Conservation (phyloP, 2,888 invertebrate genomes). For the Phalera bucephala region DNA sequence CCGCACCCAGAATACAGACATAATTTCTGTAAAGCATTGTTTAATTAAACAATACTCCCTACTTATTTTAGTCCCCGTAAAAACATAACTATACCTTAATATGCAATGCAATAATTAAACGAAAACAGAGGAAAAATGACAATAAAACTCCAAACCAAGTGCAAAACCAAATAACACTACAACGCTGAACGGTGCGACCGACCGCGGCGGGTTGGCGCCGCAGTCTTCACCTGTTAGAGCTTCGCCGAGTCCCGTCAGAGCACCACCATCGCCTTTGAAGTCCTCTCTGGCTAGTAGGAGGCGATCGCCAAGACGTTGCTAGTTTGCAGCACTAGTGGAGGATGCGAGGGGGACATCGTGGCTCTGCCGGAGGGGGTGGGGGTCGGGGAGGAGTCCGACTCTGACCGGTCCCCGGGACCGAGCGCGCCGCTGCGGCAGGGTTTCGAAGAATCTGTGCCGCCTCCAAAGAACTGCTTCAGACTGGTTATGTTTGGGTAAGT, state of each 20-base stretch:
- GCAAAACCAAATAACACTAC: slow-evolving; percentile 23
- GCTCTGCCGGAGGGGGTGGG: slow-evolving; percentile 75
- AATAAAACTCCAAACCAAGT: no score
- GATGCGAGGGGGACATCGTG: slow-evolving; percentile 69
- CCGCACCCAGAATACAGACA: no score
- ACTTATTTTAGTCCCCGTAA: no score
- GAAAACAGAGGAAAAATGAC: slow-evolving; percentile 15
- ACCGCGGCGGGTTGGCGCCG: slow-evolving; percentile 55
- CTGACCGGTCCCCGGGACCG: slow-evolving; percentile 63
- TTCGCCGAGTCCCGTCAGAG: slow-evolving; percentile 66
- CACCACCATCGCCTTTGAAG: slow-evolving; percentile 67
- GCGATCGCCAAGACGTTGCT: slow-evolving; percentile 66
- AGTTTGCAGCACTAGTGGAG: slow-evolving; percentile 70
- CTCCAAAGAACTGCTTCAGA: slow-evolving; percentile 90
- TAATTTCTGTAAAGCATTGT: no score
- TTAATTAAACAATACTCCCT: no score
- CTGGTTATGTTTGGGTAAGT: slow-evolving; percentile 90
- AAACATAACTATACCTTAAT: no score
- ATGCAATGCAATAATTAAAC: slow-evolving; percentile 1
- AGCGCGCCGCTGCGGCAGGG: slow-evolving; percentile 61
- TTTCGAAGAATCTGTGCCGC: slow-evolving; percentile 88
- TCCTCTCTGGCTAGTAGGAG: slow-evolving; percentile 63
- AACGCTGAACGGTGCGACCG: slow-evolving; percentile 71
- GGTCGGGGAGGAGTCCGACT: slow-evolving; percentile 58
- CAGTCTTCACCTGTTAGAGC: slow-evolving; percentile 69